Percentiles rank a stretch among this genome's conserved stretches.
Evolutionary conservation across 2,888 invertebrate genomes (phyloP).

Genomic region (Caenorhabditis becei): DNA sequence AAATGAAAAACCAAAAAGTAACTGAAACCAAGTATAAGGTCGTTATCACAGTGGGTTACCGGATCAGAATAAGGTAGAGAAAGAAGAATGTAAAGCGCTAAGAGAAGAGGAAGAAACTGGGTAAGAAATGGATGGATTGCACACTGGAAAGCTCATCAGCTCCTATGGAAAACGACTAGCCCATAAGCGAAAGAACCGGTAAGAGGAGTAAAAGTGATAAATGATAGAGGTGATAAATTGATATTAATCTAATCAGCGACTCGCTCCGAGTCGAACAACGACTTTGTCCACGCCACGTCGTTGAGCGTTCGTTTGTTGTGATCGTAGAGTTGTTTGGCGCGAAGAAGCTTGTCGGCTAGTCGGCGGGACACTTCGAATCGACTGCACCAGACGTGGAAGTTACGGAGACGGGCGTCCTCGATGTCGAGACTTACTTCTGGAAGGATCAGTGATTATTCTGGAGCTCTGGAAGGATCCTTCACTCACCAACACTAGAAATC

Average conservation of each 20-base stretch:
- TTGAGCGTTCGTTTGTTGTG: slow-evolving; percentile 76
- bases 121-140: slow-evolving; percentile 15
- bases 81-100: slow-evolving; percentile 22
- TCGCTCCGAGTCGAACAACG: slow-evolving; percentile 44
- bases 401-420: slow-evolving; percentile 58
- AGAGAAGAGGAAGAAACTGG: slow-evolving; percentile 16
- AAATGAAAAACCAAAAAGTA: too few species aligned
- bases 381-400: slow-evolving; percentile 70
- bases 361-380: slow-evolving; percentile 70
- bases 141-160: slow-evolving; percentile 20
- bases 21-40: slow-evolving; percentile 31
- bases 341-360: slow-evolving; percentile 73
- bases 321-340: slow-evolving; percentile 79
- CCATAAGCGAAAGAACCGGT: slow-evolving; percentile 36
- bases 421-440: slow-evolving; percentile 68
- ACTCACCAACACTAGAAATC: slow-evolving; percentile 66
- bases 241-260: slow-evolving; percentile 25
- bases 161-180: slow-evolving; percentile 34
- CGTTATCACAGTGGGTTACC: slow-evolving; percentile 33
- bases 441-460: slow-evolving; percentile 6
- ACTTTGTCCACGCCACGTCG: slow-evolving; percentile 60
- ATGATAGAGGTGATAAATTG: slow-evolving; percentile 31
- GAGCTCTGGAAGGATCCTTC: not conserved
- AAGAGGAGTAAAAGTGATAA: slow-evolving; percentile 2
- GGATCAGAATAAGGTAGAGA: slow-evolving; percentile 10